Conservation (phyloP, 2,888 invertebrate genomes). For the Campoplex nolae region DNA sequence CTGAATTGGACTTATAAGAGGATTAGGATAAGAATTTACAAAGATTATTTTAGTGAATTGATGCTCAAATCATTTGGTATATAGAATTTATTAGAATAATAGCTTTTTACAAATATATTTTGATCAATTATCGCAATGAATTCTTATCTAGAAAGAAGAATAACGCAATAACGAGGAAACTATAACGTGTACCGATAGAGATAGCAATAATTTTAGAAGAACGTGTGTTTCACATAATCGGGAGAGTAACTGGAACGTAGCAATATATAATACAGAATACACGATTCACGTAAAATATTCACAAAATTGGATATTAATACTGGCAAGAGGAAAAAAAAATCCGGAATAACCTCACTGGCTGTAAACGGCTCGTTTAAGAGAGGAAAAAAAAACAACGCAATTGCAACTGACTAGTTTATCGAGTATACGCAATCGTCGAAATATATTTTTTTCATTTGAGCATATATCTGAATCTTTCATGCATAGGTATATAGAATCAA, state of each 20-base stretch:
- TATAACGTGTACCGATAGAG: background rate
- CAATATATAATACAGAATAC: background rate
- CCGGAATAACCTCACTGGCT: background rate
- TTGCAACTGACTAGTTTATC: slow-evolving; percentile 25
- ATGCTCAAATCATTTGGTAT: background rate
- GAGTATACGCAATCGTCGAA: slow-evolving; percentile 1
- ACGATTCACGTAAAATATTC: slow-evolving; percentile 8
- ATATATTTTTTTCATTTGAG: slow-evolving; percentile 22
- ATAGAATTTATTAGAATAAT: slow-evolving; percentile 49
- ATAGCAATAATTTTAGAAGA: background rate
- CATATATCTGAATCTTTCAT: background rate
- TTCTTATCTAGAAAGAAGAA: background rate
- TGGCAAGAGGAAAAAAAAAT: slow-evolving; percentile 19
- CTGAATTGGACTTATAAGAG: background rate
- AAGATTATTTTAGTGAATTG: background rate
- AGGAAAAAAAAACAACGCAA: slow-evolving; percentile 16
- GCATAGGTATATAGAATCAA: background rate
- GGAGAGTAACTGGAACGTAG: background rate
- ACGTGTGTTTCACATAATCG: background rate
- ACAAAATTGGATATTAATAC: slow-evolving; percentile 42
- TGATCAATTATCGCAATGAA: slow-evolving; percentile 14
- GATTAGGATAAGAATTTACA: background rate
- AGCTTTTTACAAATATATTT: slow-evolving; percentile 47
- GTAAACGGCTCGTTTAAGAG: background rate
- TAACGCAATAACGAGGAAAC: slow-evolving; percentile 23